phyloP scores from a whole-genome alignment of 2,113 vertebrate species.

The Osmerus eperlanus region DNA sequence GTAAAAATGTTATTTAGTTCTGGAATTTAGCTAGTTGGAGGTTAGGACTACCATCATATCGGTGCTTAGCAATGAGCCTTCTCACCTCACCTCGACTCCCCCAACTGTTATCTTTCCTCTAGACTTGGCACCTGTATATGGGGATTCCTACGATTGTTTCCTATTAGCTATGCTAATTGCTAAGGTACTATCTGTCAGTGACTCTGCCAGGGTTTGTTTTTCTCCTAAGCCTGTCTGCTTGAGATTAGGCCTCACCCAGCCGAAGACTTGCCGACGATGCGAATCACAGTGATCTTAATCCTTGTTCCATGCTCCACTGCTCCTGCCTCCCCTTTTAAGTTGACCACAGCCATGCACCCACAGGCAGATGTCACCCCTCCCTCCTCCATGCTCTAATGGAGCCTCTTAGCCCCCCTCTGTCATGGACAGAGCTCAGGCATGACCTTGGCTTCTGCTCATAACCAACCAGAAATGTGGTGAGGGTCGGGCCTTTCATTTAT shows the following conservation, averaged over 20 bases:
- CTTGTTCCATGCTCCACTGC: constrained; percentile 59
- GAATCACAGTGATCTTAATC: constrained; percentile 72
- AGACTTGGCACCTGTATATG: constrained; percentile 48
- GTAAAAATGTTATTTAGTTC: too few relatives aligned
- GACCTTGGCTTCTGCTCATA: constrained; percentile 40
- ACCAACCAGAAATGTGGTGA: too few relatives aligned
- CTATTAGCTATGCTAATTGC: constrained; percentile 74
- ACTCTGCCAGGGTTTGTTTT: constrained; percentile 58
- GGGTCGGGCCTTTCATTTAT: too few relatives aligned
- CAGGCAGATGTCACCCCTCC: constrained; percentile 47
- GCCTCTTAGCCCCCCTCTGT: constrained; percentile 12
- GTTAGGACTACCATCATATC: too few relatives aligned
- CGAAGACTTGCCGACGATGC: constrained; percentile 67
- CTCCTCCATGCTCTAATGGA: constrained; percentile 17
- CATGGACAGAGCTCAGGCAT: constrained; percentile 31
- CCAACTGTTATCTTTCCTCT: constrained; percentile 37
- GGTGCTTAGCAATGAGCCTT: too few relatives aligned
- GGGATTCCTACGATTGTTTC: constrained; percentile 35
- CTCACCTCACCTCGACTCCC: constrained; percentile 3
- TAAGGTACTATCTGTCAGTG: constrained; percentile 62
- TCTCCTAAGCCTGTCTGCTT: constrained; percentile 67
- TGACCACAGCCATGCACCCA: constrained; percentile 34
- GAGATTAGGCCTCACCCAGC: constrained; percentile 66
- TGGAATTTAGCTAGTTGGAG: too few relatives aligned
- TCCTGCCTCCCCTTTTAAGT: constrained; percentile 28